Evolutionary conservation across 2,888 invertebrate species (phyloP).

Genomic region (Apeira syringaria): DNA sequence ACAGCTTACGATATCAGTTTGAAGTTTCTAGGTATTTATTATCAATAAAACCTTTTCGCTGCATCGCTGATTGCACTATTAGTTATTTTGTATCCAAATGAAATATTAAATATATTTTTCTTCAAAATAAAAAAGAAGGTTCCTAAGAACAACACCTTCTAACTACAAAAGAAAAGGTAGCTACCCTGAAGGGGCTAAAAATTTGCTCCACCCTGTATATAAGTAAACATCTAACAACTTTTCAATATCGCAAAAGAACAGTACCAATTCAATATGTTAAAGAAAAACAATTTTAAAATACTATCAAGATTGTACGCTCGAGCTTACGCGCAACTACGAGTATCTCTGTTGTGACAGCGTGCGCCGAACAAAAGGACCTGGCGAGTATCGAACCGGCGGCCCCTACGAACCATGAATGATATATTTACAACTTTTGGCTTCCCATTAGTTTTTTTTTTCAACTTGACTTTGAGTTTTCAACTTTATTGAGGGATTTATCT

Average conservation of each 20-base stretch:
- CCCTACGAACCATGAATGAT: slow-evolving; percentile 64
- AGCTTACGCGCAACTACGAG: slow-evolving; percentile 49
- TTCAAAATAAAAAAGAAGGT: too few relatives aligned
- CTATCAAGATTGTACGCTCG: slow-evolving; percentile 46
- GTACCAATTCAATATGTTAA: slow-evolving; percentile 5
- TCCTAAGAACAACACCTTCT: too few relatives aligned
- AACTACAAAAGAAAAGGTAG: too few relatives aligned
- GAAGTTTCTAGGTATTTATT: slow-evolving; percentile 30
- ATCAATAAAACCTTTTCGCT: slow-evolving; percentile 36
- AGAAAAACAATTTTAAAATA: slow-evolving; percentile 26
- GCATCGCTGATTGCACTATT: slow-evolving; percentile 28
- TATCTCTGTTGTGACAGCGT: slow-evolving; percentile 73
- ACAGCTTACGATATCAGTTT: slow-evolving; percentile 55
- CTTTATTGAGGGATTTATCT: slow-evolving; percentile 63
- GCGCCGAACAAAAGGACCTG: slow-evolving; percentile 57
- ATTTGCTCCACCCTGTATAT: too few relatives aligned
- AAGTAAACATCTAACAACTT: too few relatives aligned
- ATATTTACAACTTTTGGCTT: slow-evolving; percentile 79
- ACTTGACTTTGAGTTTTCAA: slow-evolving; percentile 57
- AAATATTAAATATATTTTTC: too few relatives aligned
- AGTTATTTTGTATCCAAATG: too few relatives aligned
- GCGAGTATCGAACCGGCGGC: slow-evolving; percentile 56
- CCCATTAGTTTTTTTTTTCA: slow-evolving; percentile 60
- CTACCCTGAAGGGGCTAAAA: too few relatives aligned
- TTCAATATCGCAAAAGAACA: slow-evolving; percentile 6